These are phyloP conservation scores for Elymnias hypermnestra DNA, from an alignment of 1,140 invertebrate genomes.

Conservation along the genomic window DNA sequence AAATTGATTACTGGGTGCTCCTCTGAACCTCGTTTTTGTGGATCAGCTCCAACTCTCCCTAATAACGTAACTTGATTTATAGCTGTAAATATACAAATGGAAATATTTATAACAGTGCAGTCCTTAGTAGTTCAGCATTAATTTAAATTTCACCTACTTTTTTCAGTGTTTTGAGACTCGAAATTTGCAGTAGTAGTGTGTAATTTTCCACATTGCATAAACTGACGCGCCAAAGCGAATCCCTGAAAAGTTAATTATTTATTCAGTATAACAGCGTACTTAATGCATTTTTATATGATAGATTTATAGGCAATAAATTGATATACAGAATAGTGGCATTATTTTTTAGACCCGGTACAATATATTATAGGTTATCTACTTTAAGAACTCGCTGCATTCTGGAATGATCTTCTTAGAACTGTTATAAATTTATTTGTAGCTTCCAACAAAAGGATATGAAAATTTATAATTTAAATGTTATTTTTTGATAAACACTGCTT, in stretches of 20 bases:
- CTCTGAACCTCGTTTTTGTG: constrained; percentile 87
- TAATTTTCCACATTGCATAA: constrained; percentile 1
- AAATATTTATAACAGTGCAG: too few species aligned
- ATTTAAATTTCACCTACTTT: too few species aligned
- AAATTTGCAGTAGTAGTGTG: constrained; percentile 21
- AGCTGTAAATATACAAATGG: constrained; percentile 80
- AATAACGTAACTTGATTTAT: constrained; percentile 91
- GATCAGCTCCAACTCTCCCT: constrained; percentile 90
- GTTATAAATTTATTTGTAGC: too few species aligned
- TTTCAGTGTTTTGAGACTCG: constrained; percentile 34
- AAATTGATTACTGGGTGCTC: constrained; percentile 93
- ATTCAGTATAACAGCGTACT: background rate
- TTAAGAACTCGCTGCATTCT: constrained; percentile 11
- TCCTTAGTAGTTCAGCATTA: too few species aligned
- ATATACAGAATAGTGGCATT: too few species aligned
- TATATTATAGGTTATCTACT: constrained; percentile 8
- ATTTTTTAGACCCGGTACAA: too few species aligned
- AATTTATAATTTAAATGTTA: too few species aligned
- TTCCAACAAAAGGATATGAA: too few species aligned
- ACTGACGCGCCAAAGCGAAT: background rate
- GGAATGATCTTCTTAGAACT: too few species aligned
- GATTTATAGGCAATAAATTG: too few species aligned
- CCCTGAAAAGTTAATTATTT: background rate
- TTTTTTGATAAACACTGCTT: too few species aligned
- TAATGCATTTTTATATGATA: too few species aligned